Conservation (phyloP, 2,888 invertebrate genomes). For the Eupithecia centaureata region DNA sequence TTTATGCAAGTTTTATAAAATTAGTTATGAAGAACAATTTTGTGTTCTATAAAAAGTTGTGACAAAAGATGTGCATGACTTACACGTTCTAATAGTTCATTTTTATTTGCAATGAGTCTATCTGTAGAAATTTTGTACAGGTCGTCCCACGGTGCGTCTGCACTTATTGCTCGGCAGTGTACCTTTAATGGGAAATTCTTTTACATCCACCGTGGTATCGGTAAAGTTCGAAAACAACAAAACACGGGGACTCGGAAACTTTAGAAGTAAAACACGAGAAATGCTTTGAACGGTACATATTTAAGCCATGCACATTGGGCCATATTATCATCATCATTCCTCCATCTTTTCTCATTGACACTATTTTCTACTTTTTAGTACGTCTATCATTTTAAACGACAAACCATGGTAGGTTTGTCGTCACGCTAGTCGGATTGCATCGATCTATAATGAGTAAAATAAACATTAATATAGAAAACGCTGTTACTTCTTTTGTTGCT, state of each 20-base stretch:
- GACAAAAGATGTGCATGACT: not conserved
- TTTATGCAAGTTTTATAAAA: no score
- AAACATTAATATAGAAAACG: not conserved
- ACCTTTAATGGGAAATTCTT: conserved; percentile 69
- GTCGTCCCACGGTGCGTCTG: not conserved
- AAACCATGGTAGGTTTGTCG: not conserved
- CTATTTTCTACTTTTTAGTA: no score
- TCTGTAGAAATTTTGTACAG: not conserved
- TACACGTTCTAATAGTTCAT: not conserved
- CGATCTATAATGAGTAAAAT: no score
- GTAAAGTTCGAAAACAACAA: conserved; percentile 63
- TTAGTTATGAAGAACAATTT: no score
- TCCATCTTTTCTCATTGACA: no score
- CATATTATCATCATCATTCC: not conserved
- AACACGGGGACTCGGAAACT: conserved; percentile 50
- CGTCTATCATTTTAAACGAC: not conserved
- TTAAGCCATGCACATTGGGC: not conserved
- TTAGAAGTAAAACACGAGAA: conserved; percentile 65
- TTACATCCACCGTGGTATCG: conserved; percentile 62
- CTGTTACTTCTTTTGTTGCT: not conserved
- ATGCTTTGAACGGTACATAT: not conserved
- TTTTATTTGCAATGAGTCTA: not conserved
- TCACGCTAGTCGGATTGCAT: not conserved
- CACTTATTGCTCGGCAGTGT: conserved; percentile 6
- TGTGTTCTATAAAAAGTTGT: no score